phyloP scores from a whole-genome alignment of 1,140 invertebrate species.

The Sinella curviseta region DNA sequence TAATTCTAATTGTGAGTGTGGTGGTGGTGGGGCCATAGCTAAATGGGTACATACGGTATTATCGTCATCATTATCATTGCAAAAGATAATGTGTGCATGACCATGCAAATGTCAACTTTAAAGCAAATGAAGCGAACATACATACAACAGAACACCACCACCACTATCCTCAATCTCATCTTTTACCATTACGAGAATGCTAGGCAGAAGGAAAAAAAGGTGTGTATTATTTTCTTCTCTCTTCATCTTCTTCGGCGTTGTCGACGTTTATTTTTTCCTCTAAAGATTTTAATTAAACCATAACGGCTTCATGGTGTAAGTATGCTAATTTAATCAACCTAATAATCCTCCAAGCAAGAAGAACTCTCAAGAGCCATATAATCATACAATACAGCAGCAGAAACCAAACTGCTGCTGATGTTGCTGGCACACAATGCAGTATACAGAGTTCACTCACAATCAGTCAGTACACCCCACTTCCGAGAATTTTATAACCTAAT shows the following conservation, averaged over 20 bases:
- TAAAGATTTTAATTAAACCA: constrained; percentile 4
- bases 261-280: background rate
- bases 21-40: too few relatives aligned
- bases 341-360: background rate
- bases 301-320: background rate
- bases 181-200: too few relatives aligned
- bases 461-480: too few relatives aligned
- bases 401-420: too few relatives aligned
- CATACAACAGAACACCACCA: background rate
- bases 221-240: background rate
- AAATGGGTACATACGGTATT: too few relatives aligned
- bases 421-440: too few relatives aligned
- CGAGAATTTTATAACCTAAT: background rate
- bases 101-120: constrained; percentile 15
- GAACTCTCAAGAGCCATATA: too few relatives aligned
- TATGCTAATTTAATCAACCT: constrained; percentile 6
- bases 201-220: background rate
- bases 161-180: background rate
- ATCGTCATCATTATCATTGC: too few relatives aligned
- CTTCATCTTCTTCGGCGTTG: background rate
- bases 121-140: background rate
- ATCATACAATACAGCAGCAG: too few relatives aligned
- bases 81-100: background rate
- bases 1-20: too few relatives aligned
- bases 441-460: too few relatives aligned